Evolutionary conservation across 2,797 vertebrate species (phyloP).

Genomic region (Rhabdophis nuchalis): DNA sequence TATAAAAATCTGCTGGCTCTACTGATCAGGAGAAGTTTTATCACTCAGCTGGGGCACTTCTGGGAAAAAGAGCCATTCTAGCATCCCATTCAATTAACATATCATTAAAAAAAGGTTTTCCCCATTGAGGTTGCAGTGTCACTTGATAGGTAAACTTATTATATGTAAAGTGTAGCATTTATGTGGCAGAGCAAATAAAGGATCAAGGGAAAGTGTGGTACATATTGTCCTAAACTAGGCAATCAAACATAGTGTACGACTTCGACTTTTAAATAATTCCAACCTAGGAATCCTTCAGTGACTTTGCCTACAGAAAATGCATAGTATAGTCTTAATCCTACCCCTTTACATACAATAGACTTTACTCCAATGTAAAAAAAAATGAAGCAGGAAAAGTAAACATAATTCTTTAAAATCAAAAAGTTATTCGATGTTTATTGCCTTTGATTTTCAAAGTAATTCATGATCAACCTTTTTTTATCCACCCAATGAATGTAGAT

Average conservation of each 20-base stretch:
- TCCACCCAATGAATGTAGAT: background rate
- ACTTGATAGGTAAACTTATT: constrained; percentile 59
- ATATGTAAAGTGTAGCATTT: constrained; percentile 52
- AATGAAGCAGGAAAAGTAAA: background rate
- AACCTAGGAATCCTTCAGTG: constrained; percentile 34
- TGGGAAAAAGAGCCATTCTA: constrained; percentile 57
- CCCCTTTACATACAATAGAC: background rate
- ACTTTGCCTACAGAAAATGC: background rate
- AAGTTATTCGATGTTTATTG: background rate
- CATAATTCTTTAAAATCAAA: background rate
- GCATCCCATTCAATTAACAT: constrained; percentile 68
- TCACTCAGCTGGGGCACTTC: constrained; percentile 53
- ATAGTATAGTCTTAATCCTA: background rate
- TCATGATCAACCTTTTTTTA: background rate
- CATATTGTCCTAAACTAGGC: constrained; percentile 38
- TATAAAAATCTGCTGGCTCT: constrained; percentile 56
- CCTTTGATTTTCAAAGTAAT: background rate
- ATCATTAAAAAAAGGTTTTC: constrained; percentile 64
- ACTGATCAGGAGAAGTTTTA: constrained; percentile 61
- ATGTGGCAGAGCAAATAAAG: background rate
- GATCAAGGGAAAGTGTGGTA: background rate
- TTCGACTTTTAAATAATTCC: constrained; percentile 42
- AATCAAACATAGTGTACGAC: constrained; percentile 15
- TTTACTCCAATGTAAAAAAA: background rate
- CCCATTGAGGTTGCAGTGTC: constrained; percentile 53